Evolutionary conservation across 1,140 invertebrate genomes (phyloP).

Genomic region (Mizuhopecten yessoensis): DNA sequence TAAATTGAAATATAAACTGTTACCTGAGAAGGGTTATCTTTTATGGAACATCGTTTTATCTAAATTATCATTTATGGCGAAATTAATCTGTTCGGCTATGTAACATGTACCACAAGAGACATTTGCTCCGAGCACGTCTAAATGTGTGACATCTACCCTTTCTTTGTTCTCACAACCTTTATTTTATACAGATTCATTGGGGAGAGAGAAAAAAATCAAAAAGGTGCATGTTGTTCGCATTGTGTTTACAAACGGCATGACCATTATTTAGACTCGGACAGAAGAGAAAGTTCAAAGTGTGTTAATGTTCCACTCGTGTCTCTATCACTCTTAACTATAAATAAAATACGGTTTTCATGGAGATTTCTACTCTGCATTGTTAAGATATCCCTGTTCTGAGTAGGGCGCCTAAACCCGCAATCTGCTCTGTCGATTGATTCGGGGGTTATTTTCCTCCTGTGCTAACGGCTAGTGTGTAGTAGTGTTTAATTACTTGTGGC

Average conservation of each 20-base stretch:
- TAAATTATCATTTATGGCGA: too few relatives aligned
- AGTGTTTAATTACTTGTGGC: not conserved
- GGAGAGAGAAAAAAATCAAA: not conserved
- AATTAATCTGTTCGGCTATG: too few relatives aligned
- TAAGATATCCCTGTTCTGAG: not conserved
- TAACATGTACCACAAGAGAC: too few relatives aligned
- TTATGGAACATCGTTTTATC: too few relatives aligned
- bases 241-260: not conserved
- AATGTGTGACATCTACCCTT: not conserved
- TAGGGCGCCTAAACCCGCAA: too few relatives aligned
- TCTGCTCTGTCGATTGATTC: not conserved
- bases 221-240: not conserved
- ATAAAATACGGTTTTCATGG: not conserved
- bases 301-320: too few relatives aligned
- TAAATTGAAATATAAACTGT: too few relatives aligned
- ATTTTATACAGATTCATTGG: not conserved
- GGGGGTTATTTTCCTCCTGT: not conserved
- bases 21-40: too few relatives aligned
- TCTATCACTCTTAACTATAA: not conserved
- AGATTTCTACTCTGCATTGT: not conserved
- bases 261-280: not conserved
- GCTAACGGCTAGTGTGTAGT: not conserved
- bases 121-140: too few relatives aligned
- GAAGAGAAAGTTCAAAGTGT: too few relatives aligned
- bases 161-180: not conserved